Base-by-base conservation (phyloP, 2,797 vertebrate species). In the Spea hammondii region DNA sequence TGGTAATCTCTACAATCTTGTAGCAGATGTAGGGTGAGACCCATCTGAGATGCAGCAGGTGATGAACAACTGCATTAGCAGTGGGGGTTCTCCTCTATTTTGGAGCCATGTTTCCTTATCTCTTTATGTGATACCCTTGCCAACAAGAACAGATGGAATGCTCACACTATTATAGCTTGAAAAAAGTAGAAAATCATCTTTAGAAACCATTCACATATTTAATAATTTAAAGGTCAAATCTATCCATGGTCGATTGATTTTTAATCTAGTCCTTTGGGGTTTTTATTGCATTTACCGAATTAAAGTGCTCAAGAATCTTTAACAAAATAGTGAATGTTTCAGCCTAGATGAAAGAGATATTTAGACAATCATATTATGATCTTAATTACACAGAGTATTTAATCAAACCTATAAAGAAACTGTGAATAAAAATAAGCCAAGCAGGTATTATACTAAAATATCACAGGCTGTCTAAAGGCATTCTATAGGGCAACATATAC, bases 141-240 rank as follows among this genome's bases (percentile, higher is more conserved):
- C 79, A 82, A 82, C 70, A 77, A 72, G 75, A 82, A 76, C 79
- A 82, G 79, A 82, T 82, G 79, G 79, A 82, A 77, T 67, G 55
- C 66, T 77, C 75, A 72, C 65, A 73, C 71, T 82, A 82, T 73
- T 77, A 77, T 77, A 77, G 75, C 74, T 68, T n/a, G 4, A n/a
- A 70, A 77, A 82, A 82, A 46, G 75, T 74, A 74, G 75, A 82
- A 82, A 82, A 74, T 74, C 75, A 74, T 82, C 79, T 77, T 73
- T 67, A 82, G 75, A 82, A 77, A 82, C 75, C 65, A 77, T 69
- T 72, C 75, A 77, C 79, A 82, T 82, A 73, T 70, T 82, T 77
- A 82, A 82, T 82, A 82, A 82, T 82, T 82, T 77, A 82, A 74
- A 82, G 79, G 79, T 82, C 75, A 77, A 74, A 82, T 77, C 65